Evolutionary conservation across 2,113 vertebrate species (phyloP).

Genomic region (Pipra filicauda): DNA sequence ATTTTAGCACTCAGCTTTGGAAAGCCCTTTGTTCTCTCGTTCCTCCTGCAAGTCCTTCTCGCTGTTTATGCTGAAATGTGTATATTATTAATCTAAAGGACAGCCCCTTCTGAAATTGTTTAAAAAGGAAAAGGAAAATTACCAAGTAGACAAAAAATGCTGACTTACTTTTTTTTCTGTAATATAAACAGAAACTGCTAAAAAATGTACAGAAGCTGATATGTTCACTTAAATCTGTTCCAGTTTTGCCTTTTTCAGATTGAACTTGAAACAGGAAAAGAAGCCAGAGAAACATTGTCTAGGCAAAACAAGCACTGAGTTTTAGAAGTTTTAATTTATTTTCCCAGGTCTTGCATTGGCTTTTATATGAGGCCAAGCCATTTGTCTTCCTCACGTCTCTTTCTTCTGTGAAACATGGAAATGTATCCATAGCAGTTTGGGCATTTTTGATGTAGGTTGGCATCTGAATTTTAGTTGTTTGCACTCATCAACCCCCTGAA

Average conservation of each 20-base stretch:
- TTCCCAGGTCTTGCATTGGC: background rate
- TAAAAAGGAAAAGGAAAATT: background rate
- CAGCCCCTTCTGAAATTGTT: background rate
- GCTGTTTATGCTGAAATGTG: background rate
- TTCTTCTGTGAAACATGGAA: background rate
- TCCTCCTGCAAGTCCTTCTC: background rate
- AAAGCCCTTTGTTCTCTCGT: background rate
- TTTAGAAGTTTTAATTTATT: background rate
- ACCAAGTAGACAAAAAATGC: background rate
- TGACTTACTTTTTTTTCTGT: background rate
- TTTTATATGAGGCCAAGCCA: background rate
- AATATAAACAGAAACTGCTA: background rate
- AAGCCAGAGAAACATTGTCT: background rate
- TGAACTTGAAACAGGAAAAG: background rate
- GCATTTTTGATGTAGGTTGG: background rate
- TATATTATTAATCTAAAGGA: background rate
- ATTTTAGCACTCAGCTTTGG: background rate
- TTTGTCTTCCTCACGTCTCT: background rate
- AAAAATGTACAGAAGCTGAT: background rate
- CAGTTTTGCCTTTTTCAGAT: background rate
- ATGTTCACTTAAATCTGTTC: background rate
- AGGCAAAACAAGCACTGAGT: background rate
- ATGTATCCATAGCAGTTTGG: rapidly evolving
- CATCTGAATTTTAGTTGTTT: background rate
- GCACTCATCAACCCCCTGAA: background rate